Evolutionary conservation across 2,797 vertebrate genomes (phyloP), one percentile per base, ranked within the genome.

Genomic region (Eleutherodactylus coqui): DNA sequence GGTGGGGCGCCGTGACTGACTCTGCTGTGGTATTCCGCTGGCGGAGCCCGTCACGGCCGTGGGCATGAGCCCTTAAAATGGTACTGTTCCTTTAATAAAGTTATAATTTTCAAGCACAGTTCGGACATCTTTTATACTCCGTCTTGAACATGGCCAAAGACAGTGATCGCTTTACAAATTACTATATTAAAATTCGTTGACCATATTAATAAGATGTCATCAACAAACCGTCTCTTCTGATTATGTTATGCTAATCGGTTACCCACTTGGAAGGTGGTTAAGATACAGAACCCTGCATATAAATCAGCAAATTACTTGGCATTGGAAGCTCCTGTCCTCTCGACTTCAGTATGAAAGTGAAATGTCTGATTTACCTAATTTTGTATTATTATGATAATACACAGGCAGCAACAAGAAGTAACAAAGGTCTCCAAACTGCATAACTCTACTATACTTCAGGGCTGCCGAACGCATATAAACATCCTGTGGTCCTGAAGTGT

Each of bases 221-320:
- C 17, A 3, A 53, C 5, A 32, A 21, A 21, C 17, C 27, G 2
- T 8, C 27, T 16, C 36, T 7, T 14, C 17, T 64, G 58, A 80
- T 80, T 67, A 80, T 49, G 27, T 47, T n/a, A 67, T 80, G 79
- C 79, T 80, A 80, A 80, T 80, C 41, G 11, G 11, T 36, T 49
- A 67, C n/a, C 58, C 29, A 32, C 55, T 49, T 21, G 27, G 41
- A 32, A 24, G 41, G 49, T 47, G 43, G 27, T 24, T 32, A 45
- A 43, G 58, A 64, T 45, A 43, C 69, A 72, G 69, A 41, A 2
- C 41, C 41, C 8, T 47, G 58, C 55, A 79, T 79, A 67, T 49
- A 80, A 80, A 80, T 67, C 62, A 47, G 17, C 21, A 32, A 47
- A 80, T 80, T 80, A 80, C 19, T 2, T 43, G 27, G 11, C 41